phyloP scores from a whole-genome alignment of 1,140 invertebrate species.

The Nomia melanderi region DNA sequence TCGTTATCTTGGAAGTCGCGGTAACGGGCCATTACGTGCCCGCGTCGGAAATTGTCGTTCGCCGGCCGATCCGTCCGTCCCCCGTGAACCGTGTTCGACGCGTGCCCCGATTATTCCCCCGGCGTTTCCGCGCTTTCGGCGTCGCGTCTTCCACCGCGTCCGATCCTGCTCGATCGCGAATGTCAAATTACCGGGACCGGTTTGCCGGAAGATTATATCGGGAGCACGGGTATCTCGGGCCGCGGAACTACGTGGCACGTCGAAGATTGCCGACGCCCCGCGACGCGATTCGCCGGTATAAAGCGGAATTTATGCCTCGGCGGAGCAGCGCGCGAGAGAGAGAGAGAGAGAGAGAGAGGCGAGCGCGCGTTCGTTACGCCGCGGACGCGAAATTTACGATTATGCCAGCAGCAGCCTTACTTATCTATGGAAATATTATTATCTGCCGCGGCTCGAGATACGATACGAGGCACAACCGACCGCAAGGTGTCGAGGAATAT shows the following conservation, averaged over 20 bases:
- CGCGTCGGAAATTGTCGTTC: neutral
- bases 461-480: neutral
- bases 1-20: slow-evolving; percentile 12
- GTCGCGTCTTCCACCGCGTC: neutral
- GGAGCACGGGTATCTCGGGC: neutral
- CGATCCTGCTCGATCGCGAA: neutral
- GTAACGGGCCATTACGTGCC: neutral
- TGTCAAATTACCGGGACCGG: neutral
- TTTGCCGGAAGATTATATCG: neutral
- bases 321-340: neutral
- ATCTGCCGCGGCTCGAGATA: neutral
- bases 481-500: neutral
- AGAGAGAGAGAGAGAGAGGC: neutral
- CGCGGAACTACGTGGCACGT: neutral
- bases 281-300: neutral
- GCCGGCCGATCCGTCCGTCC: neutral
- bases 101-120: neutral
- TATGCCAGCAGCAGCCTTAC: neutral
- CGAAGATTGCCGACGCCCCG: neutral
- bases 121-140: neutral
- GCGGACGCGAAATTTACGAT: slow-evolving; percentile 6
- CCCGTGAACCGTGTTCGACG: neutral
- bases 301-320: slow-evolving; percentile 5
- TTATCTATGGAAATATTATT: slow-evolving; percentile 5
- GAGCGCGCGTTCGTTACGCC: neutral